Evolutionary conservation across 2,888 invertebrate genomes (phyloP).

Genomic region (Drosophila fulvimacula): DNA sequence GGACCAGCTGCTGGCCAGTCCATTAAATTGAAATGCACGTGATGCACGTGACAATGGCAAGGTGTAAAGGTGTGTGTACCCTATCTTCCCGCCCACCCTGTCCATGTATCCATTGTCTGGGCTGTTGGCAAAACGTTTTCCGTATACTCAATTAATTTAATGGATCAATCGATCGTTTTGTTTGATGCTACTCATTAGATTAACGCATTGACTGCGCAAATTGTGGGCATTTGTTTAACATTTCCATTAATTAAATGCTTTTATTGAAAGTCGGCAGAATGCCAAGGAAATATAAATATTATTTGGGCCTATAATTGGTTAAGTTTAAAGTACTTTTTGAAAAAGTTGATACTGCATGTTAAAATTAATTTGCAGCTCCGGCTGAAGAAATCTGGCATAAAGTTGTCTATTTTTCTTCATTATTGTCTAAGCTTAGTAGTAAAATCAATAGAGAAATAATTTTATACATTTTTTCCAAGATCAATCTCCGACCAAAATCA

Average conservation of each 20-base stretch:
- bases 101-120: conserved; percentile 25
- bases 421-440: too few relatives aligned
- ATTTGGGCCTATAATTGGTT: neutral
- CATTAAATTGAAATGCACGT: conserved; percentile 62
- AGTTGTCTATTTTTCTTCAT: neutral
- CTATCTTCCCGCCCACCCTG: neutral
- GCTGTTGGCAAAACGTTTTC: conserved; percentile 61
- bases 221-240: conserved; percentile 12
- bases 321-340: neutral
- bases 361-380: too few relatives aligned
- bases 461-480: neutral
- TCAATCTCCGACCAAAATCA: neutral
- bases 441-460: too few relatives aligned
- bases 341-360: too few relatives aligned
- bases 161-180: conserved; percentile 73
- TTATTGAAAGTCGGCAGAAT: neutral
- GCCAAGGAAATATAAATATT: neutral
- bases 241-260: conserved; percentile 51
- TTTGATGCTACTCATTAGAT: conserved; percentile 50
- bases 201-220: conserved; percentile 43
- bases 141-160: conserved; percentile 76
- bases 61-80: conserved; percentile 2
- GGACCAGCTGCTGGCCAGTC: conserved; percentile 33
- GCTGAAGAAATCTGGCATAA: too few relatives aligned
- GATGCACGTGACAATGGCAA: conserved; percentile 60